Evolutionary conservation across 2,113 vertebrate genomes (phyloP), one percentile per base, ranked within the genome.

Genomic region (Edolisoma coerulescens): DNA sequence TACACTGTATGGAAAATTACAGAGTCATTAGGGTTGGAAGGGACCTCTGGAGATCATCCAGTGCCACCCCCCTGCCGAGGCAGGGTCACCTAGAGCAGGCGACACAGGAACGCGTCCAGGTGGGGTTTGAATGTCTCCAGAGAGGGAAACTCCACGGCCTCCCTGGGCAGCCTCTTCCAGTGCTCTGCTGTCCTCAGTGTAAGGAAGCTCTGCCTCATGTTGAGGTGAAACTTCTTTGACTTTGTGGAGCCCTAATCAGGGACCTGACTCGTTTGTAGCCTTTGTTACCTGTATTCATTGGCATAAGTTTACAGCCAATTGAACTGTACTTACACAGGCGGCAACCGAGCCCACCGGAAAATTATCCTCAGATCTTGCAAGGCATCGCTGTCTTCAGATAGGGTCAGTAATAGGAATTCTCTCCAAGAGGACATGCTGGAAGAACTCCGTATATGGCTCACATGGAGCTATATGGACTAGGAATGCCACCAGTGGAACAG

Each of bases 311-410:
- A 65, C 32, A 79, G 84, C 11, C 26, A 60, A 16, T 11, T 75
- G 57, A 84, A 28, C 53, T 13, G 18, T 5, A 18, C 33, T 87
- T 35, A 11, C 10, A 27, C 3, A 45, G 41, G n/a, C 0, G 0
- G 35, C 37, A 83, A 19, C 41, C 24, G 28, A 54, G 27, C 49
- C 44, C 18, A 8, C 56, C 28, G 52, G 65, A n/a, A 60, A 82
- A 57, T 79, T 19, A 32, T 19, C 77, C n/a, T 73, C 33, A 9
- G 57, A 37, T 50, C 39, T 1, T 44, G 35, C 3, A 49, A 75
- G n/a, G 49, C 1, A 0, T 20, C 1, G 0, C 16, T 33, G 3
- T 20, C 77, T 42, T 24, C 70, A 50, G 33, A 45, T 3, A 21
- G 52, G 24, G 37, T 77, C 52, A 50, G 60, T 64, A 54, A 7